Evolutionary conservation across 1,140 invertebrate species (phyloP), one percentile per base, ranked within the genome.

Genomic region (Lamellibrachia luymesi): DNA sequence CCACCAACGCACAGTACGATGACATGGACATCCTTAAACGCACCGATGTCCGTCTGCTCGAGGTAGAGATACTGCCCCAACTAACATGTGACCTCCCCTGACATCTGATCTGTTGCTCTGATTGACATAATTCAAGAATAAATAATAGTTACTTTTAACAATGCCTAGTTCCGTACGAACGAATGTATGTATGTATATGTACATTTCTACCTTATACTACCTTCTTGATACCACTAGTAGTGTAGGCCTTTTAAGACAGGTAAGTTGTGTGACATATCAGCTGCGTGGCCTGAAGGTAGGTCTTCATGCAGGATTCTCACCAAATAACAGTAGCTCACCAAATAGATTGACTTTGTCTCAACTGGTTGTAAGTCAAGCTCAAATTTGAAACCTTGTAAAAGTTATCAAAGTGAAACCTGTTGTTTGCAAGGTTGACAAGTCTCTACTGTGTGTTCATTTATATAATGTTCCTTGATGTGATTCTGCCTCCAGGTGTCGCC

Each of bases 1-100:
- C 98, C 52, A 99, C 98, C n/a, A 99, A 99, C 96, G 98, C 98
- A 52, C 98, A 99, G 96, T 98, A 97, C 96, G 98, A 99, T 95
- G 98, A 99, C 95, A 97, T 97, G 80, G 98, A 99, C 96, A 98
- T 99, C 52, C 97, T 99, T 1, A 97, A 98, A 94, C 96, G 98
- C 27, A 96, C 99, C 17, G 98, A 99, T 97, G 98, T 99, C 22
- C 97, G 98, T 95, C 97, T 99, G 27, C 97, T 99, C 94, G 97
- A 98, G 52, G 96, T 97, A 91, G 91, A 94, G 91, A 94, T 13
- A 52, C 17, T 92, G 10, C 27, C 8, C 91, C 2, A 25, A 8
- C 27, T 22, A 50, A 91, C 17, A 90, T 90, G 27, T 90, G 89
- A 90, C 17, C 38, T 38, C 38, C 38, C 38, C 38, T 38, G 38